Conservation (phyloP, 1,140 invertebrate species). For the Hyles vespertilio region DNA sequence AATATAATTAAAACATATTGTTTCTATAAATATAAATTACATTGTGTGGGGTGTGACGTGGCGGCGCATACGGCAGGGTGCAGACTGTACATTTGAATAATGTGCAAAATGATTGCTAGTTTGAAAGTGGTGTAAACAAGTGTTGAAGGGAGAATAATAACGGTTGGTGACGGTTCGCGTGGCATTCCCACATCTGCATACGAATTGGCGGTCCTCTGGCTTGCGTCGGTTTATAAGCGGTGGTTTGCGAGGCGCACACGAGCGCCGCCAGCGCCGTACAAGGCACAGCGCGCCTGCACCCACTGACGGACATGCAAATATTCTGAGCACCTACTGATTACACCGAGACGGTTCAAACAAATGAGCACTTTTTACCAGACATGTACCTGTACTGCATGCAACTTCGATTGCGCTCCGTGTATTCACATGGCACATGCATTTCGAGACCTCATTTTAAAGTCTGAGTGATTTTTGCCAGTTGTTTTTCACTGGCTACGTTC, state of each 20-base stretch:
- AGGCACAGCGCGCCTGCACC: constrained; percentile 4
- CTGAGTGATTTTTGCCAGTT: background rate
- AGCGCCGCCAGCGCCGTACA: constrained; percentile 4
- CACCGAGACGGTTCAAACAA: constrained; percentile 5
- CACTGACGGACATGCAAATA: constrained; percentile 31
- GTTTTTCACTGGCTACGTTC: constrained; percentile 1
- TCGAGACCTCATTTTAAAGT: background rate
- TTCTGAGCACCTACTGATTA: constrained; percentile 17
- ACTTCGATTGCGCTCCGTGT: background rate
- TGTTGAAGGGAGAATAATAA: constrained; percentile 6
- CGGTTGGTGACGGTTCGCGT: constrained; percentile 19
- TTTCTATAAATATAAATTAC: too few species aligned
- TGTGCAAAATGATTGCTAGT: constrained; percentile 1
- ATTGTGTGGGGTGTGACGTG: too few species aligned
- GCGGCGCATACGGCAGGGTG: too few species aligned
- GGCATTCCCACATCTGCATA: constrained; percentile 43
- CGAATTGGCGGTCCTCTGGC: constrained; percentile 33
- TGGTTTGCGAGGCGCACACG: constrained; percentile 10
- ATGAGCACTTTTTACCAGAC: constrained; percentile 7
- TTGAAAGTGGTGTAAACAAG: constrained; percentile 14
- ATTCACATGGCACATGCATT: background rate
- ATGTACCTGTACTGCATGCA: constrained; percentile 4
- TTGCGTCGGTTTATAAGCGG: constrained; percentile 28
- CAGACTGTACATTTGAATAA: too few species aligned
- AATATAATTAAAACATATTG: too few species aligned